These are phyloP conservation scores for Heliangelus exortis DNA, from an alignment of 2,797 vertebrate species.

Conservation along the genomic window DNA sequence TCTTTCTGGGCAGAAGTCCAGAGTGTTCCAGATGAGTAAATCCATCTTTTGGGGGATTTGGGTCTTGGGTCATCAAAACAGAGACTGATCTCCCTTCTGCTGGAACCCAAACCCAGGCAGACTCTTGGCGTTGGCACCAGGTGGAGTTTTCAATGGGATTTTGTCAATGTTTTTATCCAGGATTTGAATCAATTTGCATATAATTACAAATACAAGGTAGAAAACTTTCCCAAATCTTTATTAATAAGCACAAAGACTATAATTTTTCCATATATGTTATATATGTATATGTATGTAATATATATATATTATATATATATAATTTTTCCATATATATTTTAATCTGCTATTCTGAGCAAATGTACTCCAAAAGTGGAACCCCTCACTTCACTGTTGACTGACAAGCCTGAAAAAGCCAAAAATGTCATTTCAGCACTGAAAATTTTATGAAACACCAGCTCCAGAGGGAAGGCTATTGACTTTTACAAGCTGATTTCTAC, in stretches of 20 bases:
- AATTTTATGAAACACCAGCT: not conserved
- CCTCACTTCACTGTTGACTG: not conserved
- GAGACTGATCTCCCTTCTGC: not conserved
- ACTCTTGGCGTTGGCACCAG: not conserved
- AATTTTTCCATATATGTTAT: not conserved
- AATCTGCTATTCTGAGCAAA: not conserved
- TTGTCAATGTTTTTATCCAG: not conserved
- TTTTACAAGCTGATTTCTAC: not conserved
- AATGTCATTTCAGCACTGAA: not conserved
- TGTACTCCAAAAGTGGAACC: not conserved
- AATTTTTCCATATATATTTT: not conserved
- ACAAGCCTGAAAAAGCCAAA: not conserved
- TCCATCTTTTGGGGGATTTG: not conserved
- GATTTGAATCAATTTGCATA: not conserved
- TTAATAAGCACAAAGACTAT: not conserved
- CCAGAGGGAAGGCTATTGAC: not conserved
- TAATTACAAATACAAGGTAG: not conserved
- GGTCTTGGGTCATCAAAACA: not conserved
- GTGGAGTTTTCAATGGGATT: not conserved
- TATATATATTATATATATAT: too few species aligned
- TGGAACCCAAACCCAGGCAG: not conserved
- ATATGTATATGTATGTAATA: too few species aligned
- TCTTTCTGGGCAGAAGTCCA: slow-evolving; percentile 5
- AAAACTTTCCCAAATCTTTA: not conserved
- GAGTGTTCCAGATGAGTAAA: not conserved